Evolutionary conservation across 2,888 invertebrate species (phyloP), one percentile per base, ranked within the genome.

Genomic region (Coelinius sp.): DNA sequence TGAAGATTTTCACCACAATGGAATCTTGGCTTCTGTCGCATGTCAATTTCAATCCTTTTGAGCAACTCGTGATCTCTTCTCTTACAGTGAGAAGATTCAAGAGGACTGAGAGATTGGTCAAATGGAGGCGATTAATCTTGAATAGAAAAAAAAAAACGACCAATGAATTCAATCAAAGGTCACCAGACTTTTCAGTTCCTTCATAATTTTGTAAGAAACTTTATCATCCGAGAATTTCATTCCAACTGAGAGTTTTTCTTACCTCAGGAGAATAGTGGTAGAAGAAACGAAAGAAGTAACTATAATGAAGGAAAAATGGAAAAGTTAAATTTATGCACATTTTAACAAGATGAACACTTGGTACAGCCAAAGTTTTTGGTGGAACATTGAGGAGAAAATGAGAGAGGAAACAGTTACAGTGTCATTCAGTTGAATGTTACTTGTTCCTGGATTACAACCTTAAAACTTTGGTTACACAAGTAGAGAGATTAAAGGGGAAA

Each of bases 281-380:
- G 20, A 59, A 8, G 46, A 49, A 10, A 49, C 46, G 46, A 49
- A 49, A 44, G 44, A 44, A 49, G 46, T 49, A 49, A 49, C 17
- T 59, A 31, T 65, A 49, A 52, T 52, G 22, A 24, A 56, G 27
- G 59, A 49, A 41, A 24, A 14, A 62, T 14, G 17, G 44, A 65
- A 46, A 41, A n/a, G 46, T 41, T 25, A 70, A 52, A 70, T 70
- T 68, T 71, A 69, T 74, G 68, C 59, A 52, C 70, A 71, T 71
- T 73, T 73, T 64, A 68, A 71, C 71, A 65, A 70, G 70, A 49
- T 62, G 22, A 73, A 69, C 59, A 41, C 44, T 38, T 62, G 35
- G 70, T 68, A 65, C 65, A 65, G 62, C 44, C 49, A 46, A 66
- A 74, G 75, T 70, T 75, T 70, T 31, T 35, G 10, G 35, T 38